Evolutionary conservation across 2,113 vertebrate species (phyloP).

Genomic region (Craseonycteris thonglongyai): DNA sequence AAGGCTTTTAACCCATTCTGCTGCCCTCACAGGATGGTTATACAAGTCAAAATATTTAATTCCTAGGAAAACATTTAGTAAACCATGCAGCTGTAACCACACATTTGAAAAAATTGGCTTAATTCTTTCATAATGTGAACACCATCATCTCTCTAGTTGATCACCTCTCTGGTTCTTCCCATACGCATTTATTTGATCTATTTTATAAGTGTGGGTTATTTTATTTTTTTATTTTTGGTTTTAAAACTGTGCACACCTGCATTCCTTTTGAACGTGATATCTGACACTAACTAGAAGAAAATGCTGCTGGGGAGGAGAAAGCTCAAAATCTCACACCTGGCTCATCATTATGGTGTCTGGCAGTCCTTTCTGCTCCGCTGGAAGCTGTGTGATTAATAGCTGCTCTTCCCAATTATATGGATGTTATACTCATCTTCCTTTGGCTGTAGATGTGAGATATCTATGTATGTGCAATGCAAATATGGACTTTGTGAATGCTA

Average conservation of each 20-base stretch:
- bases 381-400: conserved; percentile 53
- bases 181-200: not conserved
- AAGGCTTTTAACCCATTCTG: not conserved
- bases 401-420: conserved; percentile 49
- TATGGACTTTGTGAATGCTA: conserved; percentile 52
- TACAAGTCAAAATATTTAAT: not conserved
- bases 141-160: not conserved
- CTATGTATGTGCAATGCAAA: conserved; percentile 43
- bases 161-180: not conserved
- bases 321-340: conserved; percentile 35
- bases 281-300: conserved; percentile 8
- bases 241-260: conserved; percentile 41
- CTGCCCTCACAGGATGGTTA: not conserved
- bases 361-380: conserved; percentile 5
- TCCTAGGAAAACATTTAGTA: not conserved
- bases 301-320: not conserved
- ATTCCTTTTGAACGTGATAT: not conserved
- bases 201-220: conserved; percentile 2
- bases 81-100: not conserved
- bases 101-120: not conserved
- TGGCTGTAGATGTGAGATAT: conserved; percentile 20
- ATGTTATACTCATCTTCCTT: conserved; percentile 46
- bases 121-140: not conserved
- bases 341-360: conserved; percentile 21
- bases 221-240: not conserved